Evolutionary conservation across 2,113 vertebrate genomes (phyloP).

Genomic region (Prunella himalayana): DNA sequence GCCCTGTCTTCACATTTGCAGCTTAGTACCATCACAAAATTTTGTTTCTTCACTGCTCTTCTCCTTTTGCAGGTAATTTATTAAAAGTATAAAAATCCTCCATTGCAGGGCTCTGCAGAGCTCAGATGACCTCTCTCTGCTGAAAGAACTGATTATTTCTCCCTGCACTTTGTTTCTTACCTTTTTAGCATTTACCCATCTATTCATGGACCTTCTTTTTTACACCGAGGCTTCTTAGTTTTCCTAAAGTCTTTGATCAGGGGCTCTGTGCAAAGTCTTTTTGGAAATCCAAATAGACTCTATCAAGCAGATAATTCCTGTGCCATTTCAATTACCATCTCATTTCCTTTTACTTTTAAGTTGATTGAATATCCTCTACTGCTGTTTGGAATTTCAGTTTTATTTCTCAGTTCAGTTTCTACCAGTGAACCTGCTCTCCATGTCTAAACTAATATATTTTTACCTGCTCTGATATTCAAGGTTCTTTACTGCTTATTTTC

Average conservation of each 20-base stretch:
- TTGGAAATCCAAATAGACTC: background rate
- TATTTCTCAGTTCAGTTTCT: background rate
- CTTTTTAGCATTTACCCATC: background rate
- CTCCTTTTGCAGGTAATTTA: background rate
- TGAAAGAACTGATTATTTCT: background rate
- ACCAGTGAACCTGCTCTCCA: fast-evolving
- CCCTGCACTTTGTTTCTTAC: background rate
- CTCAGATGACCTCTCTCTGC: background rate
- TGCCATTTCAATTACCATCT: background rate
- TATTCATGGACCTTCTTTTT: background rate
- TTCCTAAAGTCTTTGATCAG: background rate
- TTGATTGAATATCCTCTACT: background rate
- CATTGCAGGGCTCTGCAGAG: background rate
- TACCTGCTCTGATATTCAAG: background rate
- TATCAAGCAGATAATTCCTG: background rate
- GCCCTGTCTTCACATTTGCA: background rate
- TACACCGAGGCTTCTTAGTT: background rate
- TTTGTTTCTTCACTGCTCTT: background rate
- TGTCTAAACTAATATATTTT: background rate
- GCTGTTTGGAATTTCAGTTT: background rate
- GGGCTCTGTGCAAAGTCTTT: background rate
- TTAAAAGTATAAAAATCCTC: background rate
- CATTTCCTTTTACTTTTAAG: slow-evolving; percentile 8
- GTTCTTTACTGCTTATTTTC: background rate
- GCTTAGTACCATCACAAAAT: background rate